A percentile compares a stretch with the other conserved stretches of the same genome.
Conservation (phyloP, 1,140 invertebrate species). For the Grapholita molesta region DNA sequence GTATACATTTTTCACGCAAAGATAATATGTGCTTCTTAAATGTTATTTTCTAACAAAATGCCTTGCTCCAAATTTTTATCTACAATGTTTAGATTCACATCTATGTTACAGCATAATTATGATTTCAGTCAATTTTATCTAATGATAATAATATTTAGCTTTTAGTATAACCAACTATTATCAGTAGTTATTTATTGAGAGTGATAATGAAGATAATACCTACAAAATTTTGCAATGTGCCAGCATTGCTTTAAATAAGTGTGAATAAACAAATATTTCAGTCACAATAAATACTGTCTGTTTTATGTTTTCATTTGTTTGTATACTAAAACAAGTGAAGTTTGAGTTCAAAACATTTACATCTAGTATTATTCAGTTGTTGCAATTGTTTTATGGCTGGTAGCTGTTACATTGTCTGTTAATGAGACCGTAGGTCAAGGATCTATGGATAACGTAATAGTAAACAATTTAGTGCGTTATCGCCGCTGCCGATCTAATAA, state of each 20-base stretch:
- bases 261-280: neutral
- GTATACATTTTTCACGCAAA: too few species aligned
- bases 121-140: too few species aligned
- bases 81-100: too few species aligned
- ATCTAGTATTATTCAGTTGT: neutral
- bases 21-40: too few species aligned
- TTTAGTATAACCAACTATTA: too few species aligned
- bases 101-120: too few species aligned
- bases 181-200: too few species aligned
- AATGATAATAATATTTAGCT: too few species aligned
- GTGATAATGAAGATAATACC: too few species aligned
- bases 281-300: neutral
- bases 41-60: too few species aligned
- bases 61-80: too few species aligned
- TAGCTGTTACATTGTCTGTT: neutral
- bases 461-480: conserved; percentile 21
- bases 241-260: neutral
- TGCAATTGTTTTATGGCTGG: neutral
- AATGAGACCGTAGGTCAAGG: conserved; percentile 28
- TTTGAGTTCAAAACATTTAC: neutral
- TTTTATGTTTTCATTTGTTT: neutral
- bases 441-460: conserved; percentile 26
- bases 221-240: neutral
- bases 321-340: neutral
- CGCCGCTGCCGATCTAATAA: conserved; percentile 20